These are phyloP conservation scores for Brachionus rubens DNA, from an alignment of 1,140 invertebrate species.

Conservation along the genomic window DNA sequence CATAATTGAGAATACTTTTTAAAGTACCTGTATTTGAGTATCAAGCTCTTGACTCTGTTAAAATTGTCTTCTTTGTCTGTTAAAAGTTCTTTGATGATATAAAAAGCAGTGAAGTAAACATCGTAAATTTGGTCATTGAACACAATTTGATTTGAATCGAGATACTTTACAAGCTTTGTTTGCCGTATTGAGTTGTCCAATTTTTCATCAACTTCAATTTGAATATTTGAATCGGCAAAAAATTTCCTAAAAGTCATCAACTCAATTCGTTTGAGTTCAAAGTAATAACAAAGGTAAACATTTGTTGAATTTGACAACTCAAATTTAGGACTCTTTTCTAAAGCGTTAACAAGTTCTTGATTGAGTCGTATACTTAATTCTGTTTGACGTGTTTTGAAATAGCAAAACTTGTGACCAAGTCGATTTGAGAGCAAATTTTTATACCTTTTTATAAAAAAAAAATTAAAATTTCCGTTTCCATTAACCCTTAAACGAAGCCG, in stretches of 20 bases:
- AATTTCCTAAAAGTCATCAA: not conserved
- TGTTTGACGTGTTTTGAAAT: not conserved
- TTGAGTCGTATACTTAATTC: not conserved
- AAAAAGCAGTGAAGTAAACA: not conserved
- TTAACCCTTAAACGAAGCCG: no score
- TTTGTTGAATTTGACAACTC: not conserved
- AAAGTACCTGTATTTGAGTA: conserved; percentile 6
- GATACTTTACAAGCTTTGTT: not conserved
- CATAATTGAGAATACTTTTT: not conserved
- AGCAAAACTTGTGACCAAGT: not conserved
- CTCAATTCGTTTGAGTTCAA: conserved; percentile 12
- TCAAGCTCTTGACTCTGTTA: not conserved
- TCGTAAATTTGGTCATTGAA: not conserved
- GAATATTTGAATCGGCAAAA: not conserved
- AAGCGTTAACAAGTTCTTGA: not conserved
- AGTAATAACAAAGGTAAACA: not conserved
- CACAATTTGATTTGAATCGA: not conserved
- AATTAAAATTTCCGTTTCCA: no score
- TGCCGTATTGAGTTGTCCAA: not conserved
- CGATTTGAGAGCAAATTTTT: not conserved
- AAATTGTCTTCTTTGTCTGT: not conserved
- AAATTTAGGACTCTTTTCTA: not conserved
- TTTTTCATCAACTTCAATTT: conserved; percentile 1
- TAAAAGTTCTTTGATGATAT: not conserved
- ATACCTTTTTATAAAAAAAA: not conserved